Conservation (phyloP, 2,888 invertebrate genomes). For the Tillus elongatus region DNA sequence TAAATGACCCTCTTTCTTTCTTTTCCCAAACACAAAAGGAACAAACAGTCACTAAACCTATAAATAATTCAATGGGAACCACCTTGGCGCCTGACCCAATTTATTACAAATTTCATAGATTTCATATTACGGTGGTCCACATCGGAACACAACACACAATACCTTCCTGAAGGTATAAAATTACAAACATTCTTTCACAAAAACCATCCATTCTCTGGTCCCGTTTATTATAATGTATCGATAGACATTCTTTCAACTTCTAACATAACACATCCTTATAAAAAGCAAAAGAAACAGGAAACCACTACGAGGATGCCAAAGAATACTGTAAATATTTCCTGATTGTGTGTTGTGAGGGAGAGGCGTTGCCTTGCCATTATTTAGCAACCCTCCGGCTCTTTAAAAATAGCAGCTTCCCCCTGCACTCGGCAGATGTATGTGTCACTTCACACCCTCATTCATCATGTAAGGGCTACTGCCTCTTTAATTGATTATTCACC, state of each 20-base stretch:
- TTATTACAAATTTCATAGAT: conserved; percentile 15
- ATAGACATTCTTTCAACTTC: neutral
- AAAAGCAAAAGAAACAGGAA: conserved; percentile 11
- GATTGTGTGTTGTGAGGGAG: conserved; percentile 9
- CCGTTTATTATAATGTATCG: neutral
- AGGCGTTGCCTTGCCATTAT: conserved; percentile 15
- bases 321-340: conserved; percentile 13
- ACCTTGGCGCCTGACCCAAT: conserved; percentile 14
- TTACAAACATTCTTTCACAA: no score
- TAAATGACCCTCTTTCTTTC: neutral
- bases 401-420: conserved; percentile 22
- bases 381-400: conserved; percentile 18
- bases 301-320: conserved; percentile 4
- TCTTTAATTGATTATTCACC: conserved; percentile 27
- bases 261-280: no score
- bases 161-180: no score
- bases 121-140: no score
- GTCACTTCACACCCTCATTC: conserved; percentile 32
- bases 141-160: no score
- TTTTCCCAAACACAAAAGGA: conserved; percentile 1
- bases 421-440: conserved; percentile 25
- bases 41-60: neutral
- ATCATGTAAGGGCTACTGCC: conserved; percentile 22
- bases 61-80: neutral
- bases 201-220: no score